These are phyloP conservation scores for Phoenoteleia sp. DNA, from an alignment of 2,888 invertebrate genomes.

Conservation along the genomic window DNA sequence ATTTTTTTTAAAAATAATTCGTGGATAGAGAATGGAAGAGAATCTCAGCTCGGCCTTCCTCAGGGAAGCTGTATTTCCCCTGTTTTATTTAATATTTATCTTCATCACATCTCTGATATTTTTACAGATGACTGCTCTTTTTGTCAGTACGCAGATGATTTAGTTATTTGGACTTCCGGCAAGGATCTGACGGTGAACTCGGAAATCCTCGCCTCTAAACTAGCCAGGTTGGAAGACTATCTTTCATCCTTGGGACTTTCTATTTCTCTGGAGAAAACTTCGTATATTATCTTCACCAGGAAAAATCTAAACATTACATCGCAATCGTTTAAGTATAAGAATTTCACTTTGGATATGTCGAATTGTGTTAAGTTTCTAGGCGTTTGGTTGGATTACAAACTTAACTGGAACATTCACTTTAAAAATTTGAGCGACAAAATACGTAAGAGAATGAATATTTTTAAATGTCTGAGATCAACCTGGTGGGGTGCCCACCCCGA, in stretches of 20 bases:
- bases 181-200: too few relatives aligned
- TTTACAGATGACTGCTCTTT: neutral
- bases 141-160: neutral
- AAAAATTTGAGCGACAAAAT: neutral
- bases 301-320: neutral
- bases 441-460: neutral
- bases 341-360: neutral
- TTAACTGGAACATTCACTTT: constrained; percentile 11
- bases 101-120: neutral
- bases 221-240: too few relatives aligned
- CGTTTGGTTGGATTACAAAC: neutral
- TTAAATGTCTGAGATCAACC: neutral
- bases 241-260: too few relatives aligned
- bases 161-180: neutral
- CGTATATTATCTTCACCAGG: neutral
- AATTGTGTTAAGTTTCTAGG: neutral
- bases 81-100: constrained; percentile 9
- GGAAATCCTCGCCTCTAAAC: too few relatives aligned
- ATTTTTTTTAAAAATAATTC: constrained; percentile 36
- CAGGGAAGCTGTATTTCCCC: constrained; percentile 21
- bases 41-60: neutral
- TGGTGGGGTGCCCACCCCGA: constrained; percentile 7
- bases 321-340: neutral
- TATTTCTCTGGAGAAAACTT: neutral
- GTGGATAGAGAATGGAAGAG: neutral